Conservation (phyloP, 2,888 invertebrate species). For the Leptinotarsa juncta region DNA sequence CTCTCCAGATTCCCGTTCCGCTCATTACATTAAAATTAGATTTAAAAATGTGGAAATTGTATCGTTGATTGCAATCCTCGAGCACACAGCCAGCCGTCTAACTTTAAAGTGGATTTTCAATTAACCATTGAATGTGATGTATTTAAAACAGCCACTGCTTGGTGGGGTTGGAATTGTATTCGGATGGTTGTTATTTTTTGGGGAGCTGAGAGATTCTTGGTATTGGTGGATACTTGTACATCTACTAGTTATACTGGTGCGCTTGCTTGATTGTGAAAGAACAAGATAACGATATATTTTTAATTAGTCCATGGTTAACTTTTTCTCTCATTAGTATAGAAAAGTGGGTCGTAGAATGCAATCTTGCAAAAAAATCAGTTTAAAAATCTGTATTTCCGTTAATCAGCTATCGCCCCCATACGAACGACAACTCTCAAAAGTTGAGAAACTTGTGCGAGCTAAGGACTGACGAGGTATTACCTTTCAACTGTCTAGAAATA, state of each 20-base stretch:
- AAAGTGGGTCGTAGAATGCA: no score
- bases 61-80: slow-evolving; percentile 66
- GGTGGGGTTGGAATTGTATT: slow-evolving; percentile 22
- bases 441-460: no score
- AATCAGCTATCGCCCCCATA: no score
- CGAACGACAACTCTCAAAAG: no score
- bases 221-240: no score
- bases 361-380: no score
- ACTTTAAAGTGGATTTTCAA: slow-evolving; percentile 67
- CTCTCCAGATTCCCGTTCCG: slow-evolving; percentile 46
- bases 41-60: slow-evolving; percentile 68
- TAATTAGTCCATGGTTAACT: no score
- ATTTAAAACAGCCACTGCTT: slow-evolving; percentile 56
- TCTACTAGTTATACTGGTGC: neutral
- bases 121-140: slow-evolving; percentile 65
- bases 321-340: no score
- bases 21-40: slow-evolving; percentile 67
- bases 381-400: no score
- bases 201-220: neutral
- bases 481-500: no score
- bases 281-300: neutral
- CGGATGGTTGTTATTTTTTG: slow-evolving; percentile 13
- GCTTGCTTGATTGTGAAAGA: neutral
- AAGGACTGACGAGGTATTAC: no score
- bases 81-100: slow-evolving; percentile 46